Percentiles rank a stretch among this genome's conserved stretches.
These are phyloP conservation scores for Argynnis bischoffii DNA, from an alignment of 2,888 invertebrate genomes.

Conservation along the genomic window DNA sequence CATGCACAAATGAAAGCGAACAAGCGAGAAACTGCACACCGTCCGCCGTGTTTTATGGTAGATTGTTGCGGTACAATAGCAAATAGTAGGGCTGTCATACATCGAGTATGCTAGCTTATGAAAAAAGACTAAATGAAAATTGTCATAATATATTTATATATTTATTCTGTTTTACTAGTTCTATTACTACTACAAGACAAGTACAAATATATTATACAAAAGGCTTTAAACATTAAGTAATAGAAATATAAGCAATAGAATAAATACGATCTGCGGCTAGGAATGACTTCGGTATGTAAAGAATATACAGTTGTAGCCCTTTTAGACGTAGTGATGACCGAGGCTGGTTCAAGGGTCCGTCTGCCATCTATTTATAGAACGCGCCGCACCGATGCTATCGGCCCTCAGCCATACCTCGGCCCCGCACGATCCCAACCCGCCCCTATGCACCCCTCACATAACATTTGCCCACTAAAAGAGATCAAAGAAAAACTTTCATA, in stretches of 20 bases:
- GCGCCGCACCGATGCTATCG: constrained; percentile 72
- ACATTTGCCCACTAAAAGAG: constrained; percentile 73
- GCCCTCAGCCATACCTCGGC: constrained; percentile 59
- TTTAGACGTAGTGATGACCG: constrained; percentile 64
- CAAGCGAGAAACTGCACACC: constrained; percentile 65
- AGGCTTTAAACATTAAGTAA: constrained; percentile 8
- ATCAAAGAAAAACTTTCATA: constrained; percentile 68
- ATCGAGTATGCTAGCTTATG: constrained; percentile 5
- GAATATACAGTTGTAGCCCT: constrained; percentile 56
- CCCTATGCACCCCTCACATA: constrained; percentile 73
- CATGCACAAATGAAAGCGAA: constrained; percentile 75
- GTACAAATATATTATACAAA: neutral
- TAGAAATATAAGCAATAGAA: constrained; percentile 20
- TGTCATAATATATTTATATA: neutral
- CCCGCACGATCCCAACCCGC: constrained; percentile 71
- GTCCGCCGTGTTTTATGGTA: constrained; percentile 71
- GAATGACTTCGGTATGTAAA: constrained; percentile 32
- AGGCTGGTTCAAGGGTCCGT: constrained; percentile 79
- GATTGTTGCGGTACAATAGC: constrained; percentile 66
- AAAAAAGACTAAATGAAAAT: neutral
- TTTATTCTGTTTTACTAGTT: neutral
- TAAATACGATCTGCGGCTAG: constrained; percentile 21
- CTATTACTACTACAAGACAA: neutral
- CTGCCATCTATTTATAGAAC: constrained; percentile 76
- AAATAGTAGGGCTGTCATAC: constrained; percentile 44